phyloP scores from a whole-genome alignment of 2,888 invertebrate genomes.

The Acanthosoma haemorrhoidale region DNA sequence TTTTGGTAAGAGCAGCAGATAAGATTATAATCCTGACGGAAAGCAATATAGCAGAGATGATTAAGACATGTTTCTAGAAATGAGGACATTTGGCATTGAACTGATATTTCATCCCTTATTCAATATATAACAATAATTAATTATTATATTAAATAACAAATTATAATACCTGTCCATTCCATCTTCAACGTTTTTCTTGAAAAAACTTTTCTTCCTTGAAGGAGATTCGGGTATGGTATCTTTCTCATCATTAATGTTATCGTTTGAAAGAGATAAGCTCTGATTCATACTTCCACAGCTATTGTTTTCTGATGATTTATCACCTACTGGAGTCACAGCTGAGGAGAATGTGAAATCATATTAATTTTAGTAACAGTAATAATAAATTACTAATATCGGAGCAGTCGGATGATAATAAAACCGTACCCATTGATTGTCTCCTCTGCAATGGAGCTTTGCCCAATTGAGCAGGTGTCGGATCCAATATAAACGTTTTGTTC shows the following conservation, averaged over 20 bases:
- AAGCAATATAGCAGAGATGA: no score
- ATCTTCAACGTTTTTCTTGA: constrained; percentile 83
- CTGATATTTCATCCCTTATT: no score
- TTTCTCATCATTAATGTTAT: constrained; percentile 31
- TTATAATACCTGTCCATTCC: constrained; percentile 74
- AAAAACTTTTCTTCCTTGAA: constrained; percentile 62
- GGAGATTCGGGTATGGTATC: constrained; percentile 41
- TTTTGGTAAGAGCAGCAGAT: no score
- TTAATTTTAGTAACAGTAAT: no score
- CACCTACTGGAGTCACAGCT: constrained; percentile 32
- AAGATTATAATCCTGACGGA: no score
- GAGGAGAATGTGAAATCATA: not conserved
- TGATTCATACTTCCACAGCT: not conserved
- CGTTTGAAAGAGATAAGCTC: not conserved
- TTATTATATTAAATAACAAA: no score
- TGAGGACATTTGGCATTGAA: no score
- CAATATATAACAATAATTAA: no score
- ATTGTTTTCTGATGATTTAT: constrained; percentile 24
- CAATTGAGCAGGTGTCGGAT: constrained; percentile 90
- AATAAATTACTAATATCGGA: not conserved
- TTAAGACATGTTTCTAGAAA: no score
- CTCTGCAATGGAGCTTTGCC: constrained; percentile 85
- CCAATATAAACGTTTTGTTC: constrained; percentile 61
- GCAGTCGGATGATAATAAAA: not conserved
- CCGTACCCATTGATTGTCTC: constrained; percentile 72